A percentile compares a stretch with the other conserved stretches of the same genome.
Evolutionary conservation across 2,113 vertebrate species (phyloP).

Genomic region (Podarcis raffonei): DNA sequence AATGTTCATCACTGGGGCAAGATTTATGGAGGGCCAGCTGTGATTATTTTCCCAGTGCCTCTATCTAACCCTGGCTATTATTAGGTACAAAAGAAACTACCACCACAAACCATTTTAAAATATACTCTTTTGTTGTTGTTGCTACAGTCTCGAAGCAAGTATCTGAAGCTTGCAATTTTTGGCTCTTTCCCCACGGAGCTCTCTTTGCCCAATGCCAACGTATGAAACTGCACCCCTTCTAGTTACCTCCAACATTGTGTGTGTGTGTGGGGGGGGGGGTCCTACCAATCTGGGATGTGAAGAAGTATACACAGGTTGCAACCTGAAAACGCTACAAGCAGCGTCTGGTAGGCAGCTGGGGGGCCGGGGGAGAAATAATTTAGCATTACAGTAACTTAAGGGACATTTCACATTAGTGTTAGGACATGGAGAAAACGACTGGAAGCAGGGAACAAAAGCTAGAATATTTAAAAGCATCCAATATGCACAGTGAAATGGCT

Average conservation of each 20-base stretch:
- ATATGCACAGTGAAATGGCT: not conserved
- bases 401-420: not conserved
- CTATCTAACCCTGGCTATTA: not conserved
- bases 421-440: not conserved
- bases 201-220: not conserved
- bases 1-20: not conserved
- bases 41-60: not conserved
- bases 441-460: not conserved
- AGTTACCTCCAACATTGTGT: fast-evolving
- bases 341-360: not conserved
- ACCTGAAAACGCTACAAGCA: conserved; percentile 16
- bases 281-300: conserved; percentile 45
- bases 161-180: not conserved
- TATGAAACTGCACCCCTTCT: not conserved
- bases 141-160: not conserved
- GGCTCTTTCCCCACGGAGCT: not conserved
- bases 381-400: not conserved
- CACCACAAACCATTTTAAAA: not conserved
- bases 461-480: fast-evolving
- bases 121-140: not conserved
- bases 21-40: not conserved
- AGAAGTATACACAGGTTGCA: conserved; percentile 21
- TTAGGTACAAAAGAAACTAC: not conserved
- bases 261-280: fast-evolving
- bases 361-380: not conserved